These are phyloP conservation scores for Pachypanchax playfairii DNA, from an alignment of 2,113 vertebrate species.

Conservation along the genomic window DNA sequence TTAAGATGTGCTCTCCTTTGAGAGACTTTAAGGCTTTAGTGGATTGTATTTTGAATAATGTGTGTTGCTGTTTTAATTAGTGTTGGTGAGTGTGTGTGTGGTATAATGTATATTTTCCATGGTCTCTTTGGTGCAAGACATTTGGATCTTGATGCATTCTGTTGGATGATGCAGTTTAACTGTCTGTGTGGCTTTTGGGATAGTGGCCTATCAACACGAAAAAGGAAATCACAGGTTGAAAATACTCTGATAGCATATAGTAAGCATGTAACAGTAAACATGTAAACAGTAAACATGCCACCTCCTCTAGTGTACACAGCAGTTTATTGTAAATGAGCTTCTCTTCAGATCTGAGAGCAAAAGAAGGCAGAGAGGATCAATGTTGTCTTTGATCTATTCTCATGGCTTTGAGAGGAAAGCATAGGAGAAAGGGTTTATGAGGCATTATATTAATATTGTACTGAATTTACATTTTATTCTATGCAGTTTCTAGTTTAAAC, in stretches of 20 bases:
- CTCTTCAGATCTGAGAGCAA: constrained; percentile 49
- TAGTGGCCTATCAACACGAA: constrained; percentile 4
- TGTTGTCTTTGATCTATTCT: constrained; percentile 67
- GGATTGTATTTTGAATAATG: constrained; percentile 7
- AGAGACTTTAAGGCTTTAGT: constrained; percentile 23
- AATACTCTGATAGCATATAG: not conserved
- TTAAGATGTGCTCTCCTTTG: not conserved
- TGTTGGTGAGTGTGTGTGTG: not conserved
- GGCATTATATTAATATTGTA: constrained; percentile 24
- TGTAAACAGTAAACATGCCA: constrained; percentile 8
- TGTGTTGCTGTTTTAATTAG: constrained; percentile 24
- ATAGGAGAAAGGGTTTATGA: constrained; percentile 9
- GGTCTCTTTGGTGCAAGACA: not conserved
- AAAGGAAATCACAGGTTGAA: constrained; percentile 6
- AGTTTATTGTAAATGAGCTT: constrained; percentile 27
- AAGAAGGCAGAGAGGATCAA: constrained; percentile 65
- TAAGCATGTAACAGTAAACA: constrained; percentile 7
- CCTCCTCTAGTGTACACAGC: constrained; percentile 6
- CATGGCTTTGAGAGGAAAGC: constrained; percentile 28
- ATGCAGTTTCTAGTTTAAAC: not conserved
- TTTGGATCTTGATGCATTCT: not conserved
- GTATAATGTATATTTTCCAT: constrained; percentile 10
- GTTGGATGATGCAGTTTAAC: not conserved
- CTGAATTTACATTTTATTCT: constrained; percentile 7
- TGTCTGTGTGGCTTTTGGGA: not conserved